phyloP scores from a whole-genome alignment of 1,140 invertebrate genomes.

The Drosophila kurseongensis region DNA sequence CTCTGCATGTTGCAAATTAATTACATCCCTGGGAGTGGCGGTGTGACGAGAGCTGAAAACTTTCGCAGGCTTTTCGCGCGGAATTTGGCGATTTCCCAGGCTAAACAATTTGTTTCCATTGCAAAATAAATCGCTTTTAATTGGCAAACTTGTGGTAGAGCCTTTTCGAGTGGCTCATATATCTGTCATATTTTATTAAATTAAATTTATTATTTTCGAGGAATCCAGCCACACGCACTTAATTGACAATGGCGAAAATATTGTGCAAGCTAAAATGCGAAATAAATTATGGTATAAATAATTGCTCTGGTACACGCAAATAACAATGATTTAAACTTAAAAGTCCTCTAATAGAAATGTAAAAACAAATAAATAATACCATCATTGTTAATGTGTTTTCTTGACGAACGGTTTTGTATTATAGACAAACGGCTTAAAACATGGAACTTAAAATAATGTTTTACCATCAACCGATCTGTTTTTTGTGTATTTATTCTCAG shows the following conservation, averaged over 20 bases:
- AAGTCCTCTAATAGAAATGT: not conserved
- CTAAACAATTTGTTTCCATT: conserved; percentile 26
- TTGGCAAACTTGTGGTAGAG: conserved; percentile 10
- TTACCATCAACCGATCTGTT: too few relatives aligned
- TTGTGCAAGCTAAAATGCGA: not conserved
- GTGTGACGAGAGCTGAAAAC: conserved; percentile 22
- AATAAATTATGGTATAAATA: not conserved
- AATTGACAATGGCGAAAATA: not conserved
- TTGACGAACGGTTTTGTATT: too few relatives aligned
- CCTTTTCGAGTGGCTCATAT: conserved; percentile 2
- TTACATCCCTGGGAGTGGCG: conserved; percentile 30
- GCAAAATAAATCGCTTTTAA: conserved; percentile 21
- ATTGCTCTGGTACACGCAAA: not conserved
- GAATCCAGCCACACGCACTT: not conserved
- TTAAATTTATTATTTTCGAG: conserved; percentile 1
- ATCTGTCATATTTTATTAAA: conserved; percentile 7
- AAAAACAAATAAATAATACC: not conserved
- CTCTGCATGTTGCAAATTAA: conserved; percentile 44
- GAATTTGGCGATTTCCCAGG: conserved; percentile 17
- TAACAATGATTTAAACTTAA: not conserved
- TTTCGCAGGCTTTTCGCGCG: conserved; percentile 22
- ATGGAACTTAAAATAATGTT: too few relatives aligned
- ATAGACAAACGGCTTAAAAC: too few relatives aligned
- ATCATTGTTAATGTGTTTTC: too few relatives aligned
- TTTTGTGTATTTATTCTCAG: too few relatives aligned